Evolutionary conservation across 2,113 vertebrate species (phyloP).

Genomic region (Talpa occidentalis): DNA sequence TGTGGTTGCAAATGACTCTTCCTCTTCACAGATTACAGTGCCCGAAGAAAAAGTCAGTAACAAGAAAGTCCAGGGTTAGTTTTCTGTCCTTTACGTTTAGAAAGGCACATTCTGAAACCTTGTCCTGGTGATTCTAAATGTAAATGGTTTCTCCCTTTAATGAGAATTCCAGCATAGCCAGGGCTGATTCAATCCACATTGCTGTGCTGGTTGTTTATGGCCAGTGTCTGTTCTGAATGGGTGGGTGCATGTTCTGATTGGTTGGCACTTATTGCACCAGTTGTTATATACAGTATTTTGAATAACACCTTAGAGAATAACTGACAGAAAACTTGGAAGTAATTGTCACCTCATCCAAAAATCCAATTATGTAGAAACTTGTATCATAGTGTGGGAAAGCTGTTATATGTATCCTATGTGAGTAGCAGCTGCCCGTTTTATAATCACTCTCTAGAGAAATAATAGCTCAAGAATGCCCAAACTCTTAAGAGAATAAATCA

Average conservation of each 20-base stretch:
- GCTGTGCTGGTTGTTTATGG: background rate
- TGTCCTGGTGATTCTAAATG: background rate
- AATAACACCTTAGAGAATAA: conserved; percentile 62
- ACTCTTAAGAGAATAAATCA: conserved; percentile 36
- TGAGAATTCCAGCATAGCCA: conserved; percentile 62
- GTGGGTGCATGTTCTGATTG: background rate
- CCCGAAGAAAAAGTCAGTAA: background rate
- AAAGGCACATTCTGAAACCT: background rate
- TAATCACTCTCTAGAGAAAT: conserved; percentile 45
- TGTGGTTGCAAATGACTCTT: background rate
- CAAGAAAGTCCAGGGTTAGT: background rate
- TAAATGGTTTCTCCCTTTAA: conserved; percentile 37
- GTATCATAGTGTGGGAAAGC: conserved; percentile 49
- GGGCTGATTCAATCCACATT: background rate
- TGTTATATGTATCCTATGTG: conserved; percentile 14
- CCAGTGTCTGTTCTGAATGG: conserved; percentile 36
- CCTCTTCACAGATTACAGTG: background rate
- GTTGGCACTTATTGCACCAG: conserved; percentile 31
- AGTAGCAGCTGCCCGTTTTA: conserved; percentile 47
- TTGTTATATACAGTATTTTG: conserved; percentile 63
- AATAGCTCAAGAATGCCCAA: background rate
- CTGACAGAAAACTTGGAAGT: conserved; percentile 71
- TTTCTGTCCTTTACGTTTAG: conserved; percentile 2
- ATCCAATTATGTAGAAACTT: conserved; percentile 65
- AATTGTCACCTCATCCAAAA: conserved; percentile 74